Base-by-base conservation (phyloP, 2,888 invertebrate genomes). In the Lasioglossum vierecki region DNA sequence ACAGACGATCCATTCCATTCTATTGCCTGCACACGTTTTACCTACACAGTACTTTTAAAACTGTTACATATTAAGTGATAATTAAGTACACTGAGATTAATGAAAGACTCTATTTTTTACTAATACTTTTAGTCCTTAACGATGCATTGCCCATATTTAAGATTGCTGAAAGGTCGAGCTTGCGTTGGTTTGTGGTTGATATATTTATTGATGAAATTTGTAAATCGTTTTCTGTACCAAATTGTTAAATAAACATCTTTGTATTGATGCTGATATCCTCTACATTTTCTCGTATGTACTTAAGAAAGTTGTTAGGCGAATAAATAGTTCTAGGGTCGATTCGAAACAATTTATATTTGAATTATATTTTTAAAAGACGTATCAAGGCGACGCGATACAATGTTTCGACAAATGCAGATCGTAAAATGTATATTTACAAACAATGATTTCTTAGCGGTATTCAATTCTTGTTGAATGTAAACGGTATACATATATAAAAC, bases 231-330 rank as follows among this genome's bases (percentile, higher is more conserved):
- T 75, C 18, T 73, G 57, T 84, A 77, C 77, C 66, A 30, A 81
- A 87, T 41, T 46, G 71, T 66, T 74, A 82, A 89, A 89, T 89
- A 89, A 91, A 91, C 8, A 44, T 26, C 8, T 88, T 80, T 90
- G 39, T 81, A 57, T 75, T 18, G 44, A 74, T n/a, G n/a, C n/a
- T 30, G 35, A 30, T 13, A 30, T 15, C 2, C 3, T 35, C 30
- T 8, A 30, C 63, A 8, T 63, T 63, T 18, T 35, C 15, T 18
- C 18, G 35, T 30, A 63, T 26, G 60, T 8, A 30, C 8, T 63
- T 63, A 63, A 15, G 15, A 8, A 35, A 30, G 8, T 8, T 18
- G 30, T 63, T 30, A 63, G 63, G n/a, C 4, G 22, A 68, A 57
- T 26, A 66, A 78, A 53, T 18, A 41, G 63, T 35, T 73, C 22